Base-by-base conservation (phyloP, 2,113 vertebrate species). In the Boleophthalmus pectinirostris region DNA sequence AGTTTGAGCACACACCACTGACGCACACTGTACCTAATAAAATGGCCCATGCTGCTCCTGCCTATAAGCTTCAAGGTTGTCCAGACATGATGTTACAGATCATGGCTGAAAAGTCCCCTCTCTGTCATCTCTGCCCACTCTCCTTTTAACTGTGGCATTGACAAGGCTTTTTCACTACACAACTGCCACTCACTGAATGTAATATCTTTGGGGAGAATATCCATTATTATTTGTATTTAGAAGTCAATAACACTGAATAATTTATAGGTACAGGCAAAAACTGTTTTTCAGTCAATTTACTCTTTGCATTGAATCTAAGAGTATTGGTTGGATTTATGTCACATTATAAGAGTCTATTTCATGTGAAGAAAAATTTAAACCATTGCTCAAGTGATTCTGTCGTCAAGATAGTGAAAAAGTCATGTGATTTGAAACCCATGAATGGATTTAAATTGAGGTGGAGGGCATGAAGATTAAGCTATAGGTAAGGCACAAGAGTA, bases 1-100 rank as follows among this genome's bases (percentile, higher is more conserved):
- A 15, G 56, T 58, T 58, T 14, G 83, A 71, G 64, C 46, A 4
- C 10, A 25, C 56, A 61, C 15, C 58, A 20, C 24, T 14, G 57
- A 49, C 51, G 53, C 51, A 45, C 14, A 33, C 58, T 18, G 25
- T 33, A 33, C 15, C 15, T 33, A 18, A 18, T 61, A 61, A 33
- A 61, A 10, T 58, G 25, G 24, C 25, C 13, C 1, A 5, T 9
- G 16, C 14, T 18, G 25, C 23, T 0, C 21, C 23, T 57, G 54
- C 56, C 21, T 2, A 13, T 57, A 12, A 13, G 56, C 56, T 14
- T 57, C 56, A 57, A 57, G 56, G 56, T 57, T 57, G 56, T 24
- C 24, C 56, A 23, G 56, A 25, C 21, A 57, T 57, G n/a, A 57
- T 24, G 56, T 57, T 57, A 25, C 56, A 57, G 10, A 24, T 24